phyloP scores from a whole-genome alignment of 2,113 vertebrate genomes.

The Dromiciops gliroides region DNA sequence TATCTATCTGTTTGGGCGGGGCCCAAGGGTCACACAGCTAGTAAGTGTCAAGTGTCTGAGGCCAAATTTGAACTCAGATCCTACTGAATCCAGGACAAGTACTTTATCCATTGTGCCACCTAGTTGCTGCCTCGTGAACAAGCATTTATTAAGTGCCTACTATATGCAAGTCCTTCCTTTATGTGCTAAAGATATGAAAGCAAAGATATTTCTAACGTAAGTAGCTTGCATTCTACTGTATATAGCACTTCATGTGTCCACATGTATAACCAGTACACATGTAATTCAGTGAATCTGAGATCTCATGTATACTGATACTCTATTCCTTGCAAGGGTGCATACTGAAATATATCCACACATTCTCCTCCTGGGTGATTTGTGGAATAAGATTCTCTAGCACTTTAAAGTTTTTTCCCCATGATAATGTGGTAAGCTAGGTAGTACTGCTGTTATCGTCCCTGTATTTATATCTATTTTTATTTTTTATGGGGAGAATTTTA shows the following conservation, averaged over 20 bases:
- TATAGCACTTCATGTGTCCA: neutral
- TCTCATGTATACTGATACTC: neutral
- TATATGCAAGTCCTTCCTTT: neutral
- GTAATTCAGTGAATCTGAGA: neutral
- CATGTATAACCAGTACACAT: neutral
- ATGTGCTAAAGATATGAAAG: neutral
- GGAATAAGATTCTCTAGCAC: neutral
- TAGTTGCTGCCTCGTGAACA: too few species aligned
- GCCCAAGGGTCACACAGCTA: too few species aligned
- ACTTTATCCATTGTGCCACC: too few species aligned
- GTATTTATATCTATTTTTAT: too few species aligned
- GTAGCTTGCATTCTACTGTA: neutral
- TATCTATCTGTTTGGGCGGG: too few species aligned
- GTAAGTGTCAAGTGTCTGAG: too few species aligned
- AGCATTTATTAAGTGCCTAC: too few species aligned
- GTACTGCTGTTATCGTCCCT: too few species aligned
- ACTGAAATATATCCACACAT: neutral
- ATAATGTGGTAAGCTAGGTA: neutral
- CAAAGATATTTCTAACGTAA: neutral
- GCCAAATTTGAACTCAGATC: too few species aligned
- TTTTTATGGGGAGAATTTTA: constrained; percentile 72
- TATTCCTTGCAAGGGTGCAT: neutral
- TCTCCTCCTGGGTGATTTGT: neutral
- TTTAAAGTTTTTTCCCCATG: neutral
- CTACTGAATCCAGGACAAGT: too few species aligned